Evolutionary conservation across 2,888 invertebrate genomes (phyloP), one percentile per base, ranked within the genome.

Genomic region (Noctua pronuba): DNA sequence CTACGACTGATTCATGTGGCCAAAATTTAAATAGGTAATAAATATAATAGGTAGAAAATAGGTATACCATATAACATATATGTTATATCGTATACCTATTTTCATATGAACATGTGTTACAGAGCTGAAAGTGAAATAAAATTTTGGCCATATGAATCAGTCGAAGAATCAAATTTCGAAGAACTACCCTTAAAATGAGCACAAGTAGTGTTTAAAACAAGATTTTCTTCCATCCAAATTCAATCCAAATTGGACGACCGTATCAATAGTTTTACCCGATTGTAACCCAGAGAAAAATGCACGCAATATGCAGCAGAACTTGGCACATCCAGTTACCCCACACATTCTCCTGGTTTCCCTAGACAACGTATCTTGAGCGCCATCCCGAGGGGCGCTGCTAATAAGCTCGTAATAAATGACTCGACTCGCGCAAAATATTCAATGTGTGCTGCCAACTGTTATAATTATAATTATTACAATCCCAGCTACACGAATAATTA

Each of bases 401-500:
- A 94, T 95, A 94, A 94, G 93, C 92, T 90, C 77, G 89, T 93
- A 92, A 95, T 91, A 93, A 95, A 95, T 93, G 93, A 94, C 92
- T 93, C 85, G 84, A 89, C 89, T 88, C 79, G 79, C 21, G 82
- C 88, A 87, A 91, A 92, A 91, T 91, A 91, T 88, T 88, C 90
- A 83, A 85, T 88, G 84, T 88, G 87, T 81, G 83, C 76, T 83
- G 28, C 70, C 71, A 74, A 78, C 73, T 74, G 80, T 73, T 86
- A 79, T 80, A 85, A 84, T 83, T 82, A 77, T 83, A 80, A 87
- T 86, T 82, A 82, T 82, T 46, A 76, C 79, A 72, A 82, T 71
- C 64, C 69, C 49, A 46, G 85, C 74, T 78, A 74, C 83, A 77
- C 62, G 72, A 82, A 78, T 82, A 70, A 86, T 77, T 84, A 82